Percentiles rank a stretch among this genome's conserved stretches.
These are phyloP conservation scores for Bettongia penicillata DNA, from an alignment of 2,113 vertebrate species.

Conservation along the genomic window DNA sequence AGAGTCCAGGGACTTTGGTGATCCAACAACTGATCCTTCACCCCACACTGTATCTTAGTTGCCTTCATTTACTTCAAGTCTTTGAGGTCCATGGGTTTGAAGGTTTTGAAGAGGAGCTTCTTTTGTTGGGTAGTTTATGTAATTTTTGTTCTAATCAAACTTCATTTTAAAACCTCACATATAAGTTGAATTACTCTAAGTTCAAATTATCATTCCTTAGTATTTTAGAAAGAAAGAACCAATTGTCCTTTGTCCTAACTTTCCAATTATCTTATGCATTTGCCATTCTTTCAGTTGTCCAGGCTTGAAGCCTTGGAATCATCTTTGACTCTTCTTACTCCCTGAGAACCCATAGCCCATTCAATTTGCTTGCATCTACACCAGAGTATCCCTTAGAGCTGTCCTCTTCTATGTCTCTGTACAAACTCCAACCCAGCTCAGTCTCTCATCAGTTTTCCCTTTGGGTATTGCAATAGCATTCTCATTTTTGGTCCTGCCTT, in stretches of 20 bases:
- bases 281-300: background rate
- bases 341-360: background rate
- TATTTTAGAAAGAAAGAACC: background rate
- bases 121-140: background rate
- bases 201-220: background rate
- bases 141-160: background rate
- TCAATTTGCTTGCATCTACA: background rate
- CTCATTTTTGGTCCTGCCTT: background rate
- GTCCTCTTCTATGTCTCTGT: background rate
- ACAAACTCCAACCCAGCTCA: background rate
- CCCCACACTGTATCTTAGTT: background rate
- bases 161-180: background rate
- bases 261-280: background rate
- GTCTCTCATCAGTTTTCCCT: background rate
- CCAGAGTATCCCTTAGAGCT: background rate
- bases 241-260: background rate
- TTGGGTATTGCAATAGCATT: background rate
- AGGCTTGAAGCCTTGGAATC: background rate
- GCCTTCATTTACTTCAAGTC: background rate
- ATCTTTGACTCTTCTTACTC: background rate
- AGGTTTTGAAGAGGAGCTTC: background rate
- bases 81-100: background rate
- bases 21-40: background rate
- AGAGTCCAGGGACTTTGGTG: background rate
- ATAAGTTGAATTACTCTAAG: background rate